phyloP scores from a whole-genome alignment of 35 echinoderm and acorn worm genomes.

The Holothuria glaberrima region DNA sequence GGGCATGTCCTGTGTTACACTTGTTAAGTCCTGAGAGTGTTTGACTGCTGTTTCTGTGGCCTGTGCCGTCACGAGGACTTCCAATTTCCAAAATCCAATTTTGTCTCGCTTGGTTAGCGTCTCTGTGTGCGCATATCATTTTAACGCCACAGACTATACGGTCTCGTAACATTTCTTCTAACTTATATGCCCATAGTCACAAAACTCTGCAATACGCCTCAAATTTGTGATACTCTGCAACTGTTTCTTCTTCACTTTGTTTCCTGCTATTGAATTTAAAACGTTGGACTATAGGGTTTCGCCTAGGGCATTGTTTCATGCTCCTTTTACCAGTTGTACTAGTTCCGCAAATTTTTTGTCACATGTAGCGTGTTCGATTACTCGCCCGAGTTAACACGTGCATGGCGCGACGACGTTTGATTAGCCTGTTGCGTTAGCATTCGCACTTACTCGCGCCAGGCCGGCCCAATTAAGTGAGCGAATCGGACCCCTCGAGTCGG shows the following conservation, averaged over 20 bases:
- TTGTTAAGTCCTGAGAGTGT: conserved; percentile 36
- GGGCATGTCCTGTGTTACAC: background rate
- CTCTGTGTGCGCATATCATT: conserved; percentile 54
- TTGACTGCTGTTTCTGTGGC: conserved; percentile 43
- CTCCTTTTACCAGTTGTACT: conserved; percentile 11
- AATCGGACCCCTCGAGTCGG: too few relatives aligned
- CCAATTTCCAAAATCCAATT: conserved; percentile 17
- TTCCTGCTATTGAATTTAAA: conserved; percentile 46
- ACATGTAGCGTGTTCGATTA: too few relatives aligned
- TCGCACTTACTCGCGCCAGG: too few relatives aligned
- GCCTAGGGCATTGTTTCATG: conserved; percentile 40
- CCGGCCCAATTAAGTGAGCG: too few relatives aligned
- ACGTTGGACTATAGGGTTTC: conserved; percentile 12
- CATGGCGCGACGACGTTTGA: too few relatives aligned
- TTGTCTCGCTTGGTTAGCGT: background rate
- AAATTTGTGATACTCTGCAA: conserved; percentile 33
- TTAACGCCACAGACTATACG: conserved; percentile 36
- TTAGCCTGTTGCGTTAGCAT: too few relatives aligned
- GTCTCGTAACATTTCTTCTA: conserved; percentile 59
- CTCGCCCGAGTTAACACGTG: too few relatives aligned
- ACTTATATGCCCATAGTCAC: conserved; percentile 37
- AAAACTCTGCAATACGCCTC: conserved; percentile 36
- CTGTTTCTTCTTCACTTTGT: conserved; percentile 7
- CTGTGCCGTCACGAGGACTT: conserved; percentile 15
- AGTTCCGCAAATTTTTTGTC: conserved; percentile 25